These are phyloP conservation scores for Steinernema hermaphroditum DNA, from an alignment of 2,888 invertebrate genomes.

Conservation along the genomic window DNA sequence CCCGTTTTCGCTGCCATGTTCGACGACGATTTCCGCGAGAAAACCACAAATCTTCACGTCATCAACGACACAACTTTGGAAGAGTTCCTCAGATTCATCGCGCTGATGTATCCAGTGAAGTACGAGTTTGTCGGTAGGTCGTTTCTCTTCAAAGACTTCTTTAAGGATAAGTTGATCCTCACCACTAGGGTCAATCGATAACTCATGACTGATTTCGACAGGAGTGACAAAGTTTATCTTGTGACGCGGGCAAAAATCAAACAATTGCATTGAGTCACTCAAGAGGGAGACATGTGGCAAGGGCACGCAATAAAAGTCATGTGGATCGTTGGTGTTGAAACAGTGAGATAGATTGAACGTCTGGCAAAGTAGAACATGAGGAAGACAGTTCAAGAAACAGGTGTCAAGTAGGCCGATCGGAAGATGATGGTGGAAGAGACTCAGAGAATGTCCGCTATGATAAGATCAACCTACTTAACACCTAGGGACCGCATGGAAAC, in stretches of 20 bases:
- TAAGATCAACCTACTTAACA: no score
- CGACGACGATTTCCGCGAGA: constrained; percentile 7
- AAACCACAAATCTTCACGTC: constrained; percentile 1
- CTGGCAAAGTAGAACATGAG: no score
- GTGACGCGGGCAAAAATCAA: neutral
- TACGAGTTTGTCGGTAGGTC: constrained; percentile 26
- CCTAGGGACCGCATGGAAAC: no score
- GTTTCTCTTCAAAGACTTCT: neutral
- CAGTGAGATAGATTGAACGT: no score
- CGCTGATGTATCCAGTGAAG: constrained; percentile 21
- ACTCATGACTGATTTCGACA: neutral
- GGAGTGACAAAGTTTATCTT: constrained; percentile 12
- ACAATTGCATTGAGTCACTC: neutral
- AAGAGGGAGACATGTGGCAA: neutral
- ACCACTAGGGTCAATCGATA: no score
- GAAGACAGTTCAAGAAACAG: no score
- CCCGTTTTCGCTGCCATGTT: constrained; percentile 18
- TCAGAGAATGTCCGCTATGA: no score
- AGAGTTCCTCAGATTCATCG: constrained; percentile 16
- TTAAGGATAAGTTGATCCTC: no score
- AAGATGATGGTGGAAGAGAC: no score
- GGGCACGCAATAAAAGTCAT: neutral
- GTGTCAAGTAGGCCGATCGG: no score
- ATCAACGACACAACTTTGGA: constrained; percentile 21
- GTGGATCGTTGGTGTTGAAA: no score